phyloP scores from a whole-genome alignment of 2,888 invertebrate genomes.

The Tricholauxania praeusta region DNA sequence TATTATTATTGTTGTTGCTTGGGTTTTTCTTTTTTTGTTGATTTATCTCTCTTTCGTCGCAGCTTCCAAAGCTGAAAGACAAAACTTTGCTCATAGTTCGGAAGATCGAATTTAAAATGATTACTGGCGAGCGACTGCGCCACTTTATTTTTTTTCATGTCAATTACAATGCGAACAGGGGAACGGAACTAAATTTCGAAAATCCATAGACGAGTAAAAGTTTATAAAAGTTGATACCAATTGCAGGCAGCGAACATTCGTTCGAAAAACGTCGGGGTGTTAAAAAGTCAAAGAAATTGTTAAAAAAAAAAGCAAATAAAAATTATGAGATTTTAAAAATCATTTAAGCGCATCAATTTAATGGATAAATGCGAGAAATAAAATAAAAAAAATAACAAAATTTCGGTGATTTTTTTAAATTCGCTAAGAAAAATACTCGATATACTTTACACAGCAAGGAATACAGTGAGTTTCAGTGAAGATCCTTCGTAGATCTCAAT shows the following conservation, averaged over 20 bases:
- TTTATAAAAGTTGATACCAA: slow-evolving; percentile 55
- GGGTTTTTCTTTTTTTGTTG: slow-evolving; percentile 19
- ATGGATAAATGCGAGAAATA: neutral
- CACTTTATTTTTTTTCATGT: neutral
- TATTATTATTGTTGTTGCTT: slow-evolving; percentile 4
- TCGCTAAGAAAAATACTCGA: neutral
- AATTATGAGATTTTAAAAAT: neutral
- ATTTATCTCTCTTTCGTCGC: slow-evolving; percentile 16
- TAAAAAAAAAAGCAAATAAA: neutral
- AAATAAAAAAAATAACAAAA: neutral
- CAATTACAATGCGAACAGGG: slow-evolving; percentile 15
- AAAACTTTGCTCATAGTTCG: neutral
- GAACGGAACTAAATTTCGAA: slow-evolving; percentile 19
- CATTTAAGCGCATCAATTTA: neutral
- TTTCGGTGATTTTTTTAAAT: neutral
- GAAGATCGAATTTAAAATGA: neutral
- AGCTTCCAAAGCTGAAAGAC: neutral
- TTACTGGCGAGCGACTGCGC: neutral
- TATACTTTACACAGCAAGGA: no score
- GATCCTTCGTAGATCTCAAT: no score
- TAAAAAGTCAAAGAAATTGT: slow-evolving; percentile 6
- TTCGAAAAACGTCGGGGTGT: slow-evolving; percentile 21
- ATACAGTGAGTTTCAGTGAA: no score
- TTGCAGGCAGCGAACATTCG: slow-evolving; percentile 23
- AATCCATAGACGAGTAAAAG: slow-evolving; percentile 42